Percentiles rank a stretch among this genome's conserved stretches.
Evolutionary conservation across 2,797 vertebrate genomes (phyloP).

Genomic region (Rhynchotus rufescens): DNA sequence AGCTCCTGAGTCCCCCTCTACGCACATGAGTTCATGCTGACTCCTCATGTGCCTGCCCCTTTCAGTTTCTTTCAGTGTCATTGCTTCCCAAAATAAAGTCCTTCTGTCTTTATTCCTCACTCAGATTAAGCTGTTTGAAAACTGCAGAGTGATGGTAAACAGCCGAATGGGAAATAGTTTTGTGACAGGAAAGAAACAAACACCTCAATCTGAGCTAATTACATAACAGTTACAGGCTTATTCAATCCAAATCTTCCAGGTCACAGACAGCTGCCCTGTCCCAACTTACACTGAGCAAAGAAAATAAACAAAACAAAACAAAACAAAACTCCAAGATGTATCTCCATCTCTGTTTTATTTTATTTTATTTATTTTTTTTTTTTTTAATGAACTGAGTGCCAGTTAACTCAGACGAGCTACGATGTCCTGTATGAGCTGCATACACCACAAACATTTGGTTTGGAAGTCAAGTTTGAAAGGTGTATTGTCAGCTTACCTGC

Average conservation of each 20-base stretch:
- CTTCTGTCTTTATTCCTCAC: not conserved
- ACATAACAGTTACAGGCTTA: not conserved
- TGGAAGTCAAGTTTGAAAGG: not conserved
- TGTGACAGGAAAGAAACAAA: slow-evolving; percentile 38
- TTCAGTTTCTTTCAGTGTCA: not conserved
- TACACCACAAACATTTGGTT: not conserved
- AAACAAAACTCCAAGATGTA: not conserved
- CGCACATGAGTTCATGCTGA: not conserved
- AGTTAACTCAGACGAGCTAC: not conserved
- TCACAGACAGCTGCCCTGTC: not conserved
- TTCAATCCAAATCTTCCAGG: slow-evolving; percentile 9
- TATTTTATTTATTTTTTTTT: not conserved
- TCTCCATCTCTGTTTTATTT: not conserved
- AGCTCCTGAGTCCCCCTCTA: not conserved
- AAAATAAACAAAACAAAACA: not conserved
- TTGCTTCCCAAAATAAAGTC: not conserved
- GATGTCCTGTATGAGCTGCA: not conserved
- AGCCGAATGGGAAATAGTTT: slow-evolving; percentile 8
- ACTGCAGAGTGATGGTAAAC: not conserved
- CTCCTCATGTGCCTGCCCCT: not conserved
- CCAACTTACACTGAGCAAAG: slow-evolving; percentile 9
- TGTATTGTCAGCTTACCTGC: not conserved
- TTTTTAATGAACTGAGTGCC: not conserved
- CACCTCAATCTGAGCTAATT: not conserved
- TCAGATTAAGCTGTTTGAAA: not conserved